These are phyloP conservation scores for Saccostrea glomerata DNA, from an alignment of 1,140 invertebrate species.

Conservation along the genomic window DNA sequence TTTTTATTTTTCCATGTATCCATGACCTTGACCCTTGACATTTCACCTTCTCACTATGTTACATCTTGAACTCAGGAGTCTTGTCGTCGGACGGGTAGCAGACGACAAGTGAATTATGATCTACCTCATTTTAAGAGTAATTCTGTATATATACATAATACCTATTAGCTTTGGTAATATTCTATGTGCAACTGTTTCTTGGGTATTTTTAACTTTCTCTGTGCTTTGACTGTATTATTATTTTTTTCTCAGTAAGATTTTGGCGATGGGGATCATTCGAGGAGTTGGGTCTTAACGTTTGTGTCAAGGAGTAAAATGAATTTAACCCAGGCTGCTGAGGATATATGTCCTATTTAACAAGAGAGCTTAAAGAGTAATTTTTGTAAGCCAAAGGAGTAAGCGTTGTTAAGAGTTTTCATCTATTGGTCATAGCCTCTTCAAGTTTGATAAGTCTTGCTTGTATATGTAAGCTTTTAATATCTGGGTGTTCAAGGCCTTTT, in stretches of 20 bases:
- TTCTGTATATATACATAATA: constrained; percentile 12
- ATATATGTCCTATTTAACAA: not conserved
- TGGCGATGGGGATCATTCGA: not conserved
- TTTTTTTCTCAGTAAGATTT: constrained; percentile 6
- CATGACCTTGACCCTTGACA: constrained; percentile 30
- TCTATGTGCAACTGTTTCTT: constrained; percentile 22
- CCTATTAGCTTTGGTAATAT: constrained; percentile 29
- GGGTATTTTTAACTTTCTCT: constrained; percentile 8
- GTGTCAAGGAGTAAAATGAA: not conserved
- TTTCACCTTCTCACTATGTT: constrained; percentile 33
- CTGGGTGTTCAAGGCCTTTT: constrained; percentile 18
- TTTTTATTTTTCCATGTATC: constrained; percentile 29
- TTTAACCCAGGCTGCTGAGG: not conserved
- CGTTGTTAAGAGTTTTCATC: not conserved
- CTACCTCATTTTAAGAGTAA: constrained; percentile 31
- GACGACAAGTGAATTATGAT: constrained; percentile 34
- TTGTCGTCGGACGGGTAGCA: constrained; percentile 23
- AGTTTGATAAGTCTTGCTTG: not conserved
- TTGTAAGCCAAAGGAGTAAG: not conserved
- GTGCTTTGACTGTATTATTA: not conserved
- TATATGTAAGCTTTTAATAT: constrained; percentile 7
- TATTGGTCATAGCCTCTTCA: not conserved
- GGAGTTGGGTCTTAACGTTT: not conserved
- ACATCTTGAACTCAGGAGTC: constrained; percentile 27
- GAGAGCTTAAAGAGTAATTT: not conserved